Percentiles rank a stretch among this genome's conserved stretches.
Conservation (phyloP, 2,113 vertebrate species). For the Engystomops pustulosus region DNA sequence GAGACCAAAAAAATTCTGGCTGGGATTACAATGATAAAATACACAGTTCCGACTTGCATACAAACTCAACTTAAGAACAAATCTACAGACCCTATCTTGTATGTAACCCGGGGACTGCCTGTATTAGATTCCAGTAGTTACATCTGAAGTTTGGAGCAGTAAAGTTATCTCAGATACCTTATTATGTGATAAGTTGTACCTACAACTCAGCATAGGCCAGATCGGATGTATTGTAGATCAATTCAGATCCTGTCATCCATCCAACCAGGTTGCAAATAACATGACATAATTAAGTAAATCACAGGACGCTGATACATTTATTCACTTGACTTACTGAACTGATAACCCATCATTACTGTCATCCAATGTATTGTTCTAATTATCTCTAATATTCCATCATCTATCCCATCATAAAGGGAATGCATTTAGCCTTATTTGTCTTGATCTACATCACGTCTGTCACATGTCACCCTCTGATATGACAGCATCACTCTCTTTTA, state of each 20-base stretch:
- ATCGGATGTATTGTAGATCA: background rate
- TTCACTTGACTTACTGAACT: background rate
- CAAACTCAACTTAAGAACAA: no score
- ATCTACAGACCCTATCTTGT: no score
- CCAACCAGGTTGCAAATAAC: background rate
- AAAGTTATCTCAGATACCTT: no score
- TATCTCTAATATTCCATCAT: background rate
- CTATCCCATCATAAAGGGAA: background rate
- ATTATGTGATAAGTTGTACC: background rate
- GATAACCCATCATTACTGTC: background rate
- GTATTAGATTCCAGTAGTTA: background rate
- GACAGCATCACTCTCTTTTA: constrained; percentile 31
- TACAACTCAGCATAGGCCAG: background rate
- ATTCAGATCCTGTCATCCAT: background rate
- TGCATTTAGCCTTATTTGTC: background rate
- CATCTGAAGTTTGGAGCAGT: background rate
- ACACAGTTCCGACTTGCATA: no score
- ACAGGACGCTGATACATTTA: background rate
- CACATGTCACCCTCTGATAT: constrained; percentile 38
- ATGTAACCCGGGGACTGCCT: no score
- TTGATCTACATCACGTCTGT: background rate
- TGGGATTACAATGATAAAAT: no score
- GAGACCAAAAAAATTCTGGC: no score
- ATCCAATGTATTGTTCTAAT: background rate
- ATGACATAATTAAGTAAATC: background rate